These are phyloP conservation scores for Argynnis bischoffii DNA, from an alignment of 2,888 invertebrate species.

Conservation along the genomic window DNA sequence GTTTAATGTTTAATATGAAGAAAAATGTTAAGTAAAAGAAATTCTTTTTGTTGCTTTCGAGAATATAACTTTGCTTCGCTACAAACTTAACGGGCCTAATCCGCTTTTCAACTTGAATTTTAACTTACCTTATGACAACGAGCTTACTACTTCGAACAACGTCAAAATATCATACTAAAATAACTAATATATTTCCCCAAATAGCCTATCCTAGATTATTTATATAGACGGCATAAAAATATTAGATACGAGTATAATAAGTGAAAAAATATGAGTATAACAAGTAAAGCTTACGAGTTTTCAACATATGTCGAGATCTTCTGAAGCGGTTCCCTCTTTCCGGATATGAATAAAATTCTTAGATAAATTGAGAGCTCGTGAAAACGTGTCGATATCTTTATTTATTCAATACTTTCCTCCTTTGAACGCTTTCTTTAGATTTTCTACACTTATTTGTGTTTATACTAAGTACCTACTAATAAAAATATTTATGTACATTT, in stretches of 20 bases:
- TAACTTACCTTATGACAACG: conserved; percentile 76
- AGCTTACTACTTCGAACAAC: conserved; percentile 67
- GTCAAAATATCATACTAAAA: conserved; percentile 38
- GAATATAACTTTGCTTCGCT: conserved; percentile 74
- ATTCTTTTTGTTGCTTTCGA: conserved; percentile 64
- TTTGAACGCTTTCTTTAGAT: conserved; percentile 53
- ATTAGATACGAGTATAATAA: conserved; percentile 5
- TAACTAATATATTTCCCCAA: not conserved
- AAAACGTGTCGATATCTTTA: conserved; percentile 79
- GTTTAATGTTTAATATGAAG: conserved; percentile 58
- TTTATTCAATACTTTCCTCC: conserved; percentile 76
- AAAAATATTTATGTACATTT: not conserved
- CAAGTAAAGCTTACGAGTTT: conserved; percentile 60
- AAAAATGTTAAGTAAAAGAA: conserved; percentile 55
- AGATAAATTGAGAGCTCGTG: conserved; percentile 76
- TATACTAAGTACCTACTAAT: conserved; percentile 42
- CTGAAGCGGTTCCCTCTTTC: conserved; percentile 65
- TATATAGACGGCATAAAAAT: not conserved
- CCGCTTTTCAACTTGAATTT: conserved; percentile 75
- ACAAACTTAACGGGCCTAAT: conserved; percentile 77
- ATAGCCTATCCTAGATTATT: not conserved
- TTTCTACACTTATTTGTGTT: conserved; percentile 63
- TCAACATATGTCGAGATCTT: conserved; percentile 64
- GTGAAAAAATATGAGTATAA: conserved; percentile 52
- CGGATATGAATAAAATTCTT: conserved; percentile 77